A percentile compares a stretch with the other conserved stretches of the same genome.
These are phyloP conservation scores for Antheraea assamensis DNA, from an alignment of 2,888 invertebrate species.

Conservation along the genomic window DNA sequence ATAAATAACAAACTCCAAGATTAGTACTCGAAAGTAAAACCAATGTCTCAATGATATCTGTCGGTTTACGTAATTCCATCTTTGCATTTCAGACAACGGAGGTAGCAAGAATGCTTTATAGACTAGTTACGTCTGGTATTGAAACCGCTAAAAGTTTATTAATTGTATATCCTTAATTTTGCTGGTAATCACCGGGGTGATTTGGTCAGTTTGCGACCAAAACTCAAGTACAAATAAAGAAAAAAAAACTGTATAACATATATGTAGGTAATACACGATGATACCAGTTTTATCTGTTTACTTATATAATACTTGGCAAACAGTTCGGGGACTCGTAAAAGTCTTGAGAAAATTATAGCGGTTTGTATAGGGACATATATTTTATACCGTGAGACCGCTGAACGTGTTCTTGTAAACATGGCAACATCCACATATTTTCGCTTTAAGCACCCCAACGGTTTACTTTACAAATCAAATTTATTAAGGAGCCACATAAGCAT, in stretches of 20 bases:
- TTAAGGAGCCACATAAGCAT: neutral
- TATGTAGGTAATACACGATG: neutral
- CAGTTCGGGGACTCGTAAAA: slow-evolving; percentile 28
- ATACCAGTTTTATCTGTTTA: slow-evolving; percentile 1
- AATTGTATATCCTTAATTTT: no score
- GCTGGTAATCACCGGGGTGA: no score
- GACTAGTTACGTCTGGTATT: no score
- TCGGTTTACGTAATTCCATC: no score
- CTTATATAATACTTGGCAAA: slow-evolving; percentile 18
- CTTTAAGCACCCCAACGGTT: neutral
- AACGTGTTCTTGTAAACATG: slow-evolving; percentile 12
- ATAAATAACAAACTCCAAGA: no score
- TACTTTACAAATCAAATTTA: slow-evolving; percentile 11
- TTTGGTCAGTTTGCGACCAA: no score
- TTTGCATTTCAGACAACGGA: no score
- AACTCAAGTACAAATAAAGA: no score
- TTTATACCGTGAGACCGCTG: slow-evolving; percentile 15
- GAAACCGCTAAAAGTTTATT: no score
- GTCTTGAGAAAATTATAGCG: slow-evolving; percentile 28
- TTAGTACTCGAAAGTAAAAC: no score
- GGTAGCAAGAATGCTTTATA: no score
- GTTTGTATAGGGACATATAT: slow-evolving; percentile 23
- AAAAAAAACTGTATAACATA: neutral
- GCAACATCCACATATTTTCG: slow-evolving; percentile 11
- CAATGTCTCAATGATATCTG: no score